phyloP scores from a whole-genome alignment of 37 sponge, comb jelly and placozoan genomes.

The Cladorhizidae sp. region DNA sequence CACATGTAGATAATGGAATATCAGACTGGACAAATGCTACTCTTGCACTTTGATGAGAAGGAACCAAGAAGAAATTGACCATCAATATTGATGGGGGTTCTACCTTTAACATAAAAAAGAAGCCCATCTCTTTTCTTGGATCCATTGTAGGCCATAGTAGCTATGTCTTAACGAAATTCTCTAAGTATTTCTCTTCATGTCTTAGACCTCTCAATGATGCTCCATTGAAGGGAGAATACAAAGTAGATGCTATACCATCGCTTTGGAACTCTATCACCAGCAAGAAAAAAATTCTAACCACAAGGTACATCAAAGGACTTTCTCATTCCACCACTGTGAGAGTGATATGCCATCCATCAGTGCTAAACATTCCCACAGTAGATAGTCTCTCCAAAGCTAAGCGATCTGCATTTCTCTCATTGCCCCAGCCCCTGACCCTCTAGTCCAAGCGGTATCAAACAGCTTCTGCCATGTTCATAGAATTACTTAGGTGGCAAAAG shows the following conservation, averaged over 20 bases:
- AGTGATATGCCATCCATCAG: constrained; percentile 15
- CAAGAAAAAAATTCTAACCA: neutral
- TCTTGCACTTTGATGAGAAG: too few species aligned
- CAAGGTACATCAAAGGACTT: constrained; percentile 25
- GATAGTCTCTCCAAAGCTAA: constrained; percentile 16
- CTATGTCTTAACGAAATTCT: neutral
- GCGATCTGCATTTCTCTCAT: neutral
- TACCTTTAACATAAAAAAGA: too few species aligned
- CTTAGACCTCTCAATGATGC: neutral
- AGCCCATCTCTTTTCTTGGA: too few species aligned
- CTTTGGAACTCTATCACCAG: neutral
- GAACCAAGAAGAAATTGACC: too few species aligned
- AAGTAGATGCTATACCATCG: neutral
- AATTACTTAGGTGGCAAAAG: neutral
- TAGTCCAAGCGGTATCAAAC: too few species aligned
- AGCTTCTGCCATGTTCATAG: too few species aligned
- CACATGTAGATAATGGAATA: too few species aligned
- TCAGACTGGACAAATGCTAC: too few species aligned
- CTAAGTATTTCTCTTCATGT: neutral
- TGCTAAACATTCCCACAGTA: constrained; percentile 8
- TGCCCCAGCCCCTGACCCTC: neutral
- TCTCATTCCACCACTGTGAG: constrained; percentile 4
- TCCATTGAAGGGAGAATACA: constrained; percentile 11
- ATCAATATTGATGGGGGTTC: too few species aligned
- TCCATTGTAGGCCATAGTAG: too few species aligned